phyloP scores from a whole-genome alignment of 2,113 vertebrate genomes.

The Todiramphus saurophagus region DNA sequence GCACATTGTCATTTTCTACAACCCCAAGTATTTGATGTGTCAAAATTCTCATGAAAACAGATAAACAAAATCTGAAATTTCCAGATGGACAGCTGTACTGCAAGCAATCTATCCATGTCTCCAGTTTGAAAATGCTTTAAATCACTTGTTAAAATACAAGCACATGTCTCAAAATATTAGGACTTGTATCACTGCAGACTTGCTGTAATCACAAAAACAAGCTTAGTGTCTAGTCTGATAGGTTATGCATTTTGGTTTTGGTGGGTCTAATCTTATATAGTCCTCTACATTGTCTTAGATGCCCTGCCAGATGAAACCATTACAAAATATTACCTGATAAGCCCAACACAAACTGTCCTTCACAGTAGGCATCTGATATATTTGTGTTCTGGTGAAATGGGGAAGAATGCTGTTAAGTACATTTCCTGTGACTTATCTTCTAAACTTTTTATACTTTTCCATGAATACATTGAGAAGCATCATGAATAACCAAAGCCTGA shows the following conservation, averaged over 20 bases:
- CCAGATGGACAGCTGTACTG: background rate
- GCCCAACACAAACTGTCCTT: background rate
- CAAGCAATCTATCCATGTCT: background rate
- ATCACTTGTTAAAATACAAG: background rate
- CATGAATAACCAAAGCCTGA: background rate
- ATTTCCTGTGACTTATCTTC: background rate
- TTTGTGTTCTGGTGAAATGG: background rate
- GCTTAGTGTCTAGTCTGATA: background rate
- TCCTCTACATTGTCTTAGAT: background rate
- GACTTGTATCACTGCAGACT: background rate
- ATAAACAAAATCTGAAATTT: slow-evolving; percentile 36
- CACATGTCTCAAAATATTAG: background rate
- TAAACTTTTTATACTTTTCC: background rate
- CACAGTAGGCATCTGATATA: background rate
- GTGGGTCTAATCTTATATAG: background rate
- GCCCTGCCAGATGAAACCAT: background rate
- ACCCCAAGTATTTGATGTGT: background rate
- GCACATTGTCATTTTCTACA: background rate
- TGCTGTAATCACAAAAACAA: background rate
- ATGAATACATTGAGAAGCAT: background rate
- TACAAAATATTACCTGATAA: background rate
- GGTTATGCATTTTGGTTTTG: background rate
- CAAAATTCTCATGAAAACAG: background rate
- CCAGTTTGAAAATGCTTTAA: background rate
- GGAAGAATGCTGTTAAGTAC: background rate